A percentile compares a stretch with the other conserved stretches of the same genome.
Evolutionary conservation across 1,140 invertebrate genomes (phyloP).

Genomic region (Caenorhabditis remanei): DNA sequence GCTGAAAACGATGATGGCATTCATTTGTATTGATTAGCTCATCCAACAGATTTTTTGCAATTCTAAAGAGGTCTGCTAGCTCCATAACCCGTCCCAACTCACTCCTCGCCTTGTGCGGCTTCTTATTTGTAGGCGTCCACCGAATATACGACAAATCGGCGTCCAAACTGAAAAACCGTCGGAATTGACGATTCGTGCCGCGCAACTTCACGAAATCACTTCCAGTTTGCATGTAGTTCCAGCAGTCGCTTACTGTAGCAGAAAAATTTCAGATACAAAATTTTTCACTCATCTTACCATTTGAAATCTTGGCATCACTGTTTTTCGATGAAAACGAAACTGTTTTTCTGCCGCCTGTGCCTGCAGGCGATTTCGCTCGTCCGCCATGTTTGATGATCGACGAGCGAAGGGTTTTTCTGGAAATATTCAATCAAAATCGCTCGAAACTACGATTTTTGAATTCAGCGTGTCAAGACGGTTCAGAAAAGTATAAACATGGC

Average conservation of each 20-base stretch:
- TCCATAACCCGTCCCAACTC: conserved; percentile 69
- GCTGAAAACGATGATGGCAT: too few relatives aligned
- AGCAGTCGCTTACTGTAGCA: conserved; percentile 81
- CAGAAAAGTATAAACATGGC: not conserved
- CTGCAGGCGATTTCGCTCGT: conserved; percentile 70
- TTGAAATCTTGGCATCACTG: conserved; percentile 79
- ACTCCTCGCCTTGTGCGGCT: conserved; percentile 82
- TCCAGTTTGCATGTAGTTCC: conserved; percentile 82
- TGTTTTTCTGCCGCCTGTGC: conserved; percentile 71
- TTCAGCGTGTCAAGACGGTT: not conserved
- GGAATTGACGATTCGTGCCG: conserved; percentile 82
- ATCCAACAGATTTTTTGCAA: not conserved
- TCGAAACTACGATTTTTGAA: not conserved
- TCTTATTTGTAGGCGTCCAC: conserved; percentile 83
- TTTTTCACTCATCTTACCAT: conserved; percentile 77
- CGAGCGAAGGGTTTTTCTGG: conserved; percentile 65
- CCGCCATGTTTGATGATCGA: conserved; percentile 68
- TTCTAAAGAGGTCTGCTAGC: not conserved
- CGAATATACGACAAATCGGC: conserved; percentile 81
- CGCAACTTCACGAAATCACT: conserved; percentile 82
- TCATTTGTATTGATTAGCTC: too few relatives aligned
- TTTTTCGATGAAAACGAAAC: conserved; percentile 76
- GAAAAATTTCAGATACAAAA: not conserved
- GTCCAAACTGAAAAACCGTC: conserved; percentile 81
- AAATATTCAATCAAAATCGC: not conserved